phyloP scores from a whole-genome alignment of 1,140 invertebrate species.

The Adoxophyes honmai region DNA sequence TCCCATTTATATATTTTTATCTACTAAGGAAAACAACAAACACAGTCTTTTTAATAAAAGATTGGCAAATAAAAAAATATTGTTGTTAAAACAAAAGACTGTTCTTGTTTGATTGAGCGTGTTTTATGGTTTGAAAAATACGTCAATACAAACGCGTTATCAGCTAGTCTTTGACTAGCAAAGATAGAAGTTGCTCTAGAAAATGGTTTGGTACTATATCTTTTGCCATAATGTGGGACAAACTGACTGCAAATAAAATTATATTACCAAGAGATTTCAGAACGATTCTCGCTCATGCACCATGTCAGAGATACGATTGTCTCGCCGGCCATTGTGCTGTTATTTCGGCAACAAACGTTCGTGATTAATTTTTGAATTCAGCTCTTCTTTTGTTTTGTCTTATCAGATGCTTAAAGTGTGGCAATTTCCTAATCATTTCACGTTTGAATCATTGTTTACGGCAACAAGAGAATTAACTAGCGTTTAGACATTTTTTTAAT shows the following conservation, averaged over 20 bases:
- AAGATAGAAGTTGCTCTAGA: no score
- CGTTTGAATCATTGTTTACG: background rate
- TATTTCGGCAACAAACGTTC: constrained; percentile 1
- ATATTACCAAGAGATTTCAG: background rate
- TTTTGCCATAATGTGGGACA: background rate
- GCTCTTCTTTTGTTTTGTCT: constrained; percentile 4
- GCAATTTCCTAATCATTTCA: constrained; percentile 3
- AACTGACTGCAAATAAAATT: background rate
- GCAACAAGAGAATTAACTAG: no score
- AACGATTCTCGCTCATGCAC: background rate
- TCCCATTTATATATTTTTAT: no score
- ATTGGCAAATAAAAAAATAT: no score
- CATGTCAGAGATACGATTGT: background rate
- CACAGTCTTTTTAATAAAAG: no score
- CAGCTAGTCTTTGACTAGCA: no score
- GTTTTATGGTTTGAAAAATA: background rate
- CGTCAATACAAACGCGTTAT: no score
- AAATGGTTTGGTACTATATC: background rate
- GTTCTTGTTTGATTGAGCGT: no score
- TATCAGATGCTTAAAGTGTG: background rate
- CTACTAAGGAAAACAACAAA: no score
- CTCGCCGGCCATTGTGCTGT: background rate
- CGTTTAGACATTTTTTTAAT: no score
- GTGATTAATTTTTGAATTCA: background rate
- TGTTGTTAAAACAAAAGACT: no score